A percentile compares a stretch with the other conserved stretches of the same genome.
Conservation (phyloP, 2,888 invertebrate species). For the Hedychridium roseum region DNA sequence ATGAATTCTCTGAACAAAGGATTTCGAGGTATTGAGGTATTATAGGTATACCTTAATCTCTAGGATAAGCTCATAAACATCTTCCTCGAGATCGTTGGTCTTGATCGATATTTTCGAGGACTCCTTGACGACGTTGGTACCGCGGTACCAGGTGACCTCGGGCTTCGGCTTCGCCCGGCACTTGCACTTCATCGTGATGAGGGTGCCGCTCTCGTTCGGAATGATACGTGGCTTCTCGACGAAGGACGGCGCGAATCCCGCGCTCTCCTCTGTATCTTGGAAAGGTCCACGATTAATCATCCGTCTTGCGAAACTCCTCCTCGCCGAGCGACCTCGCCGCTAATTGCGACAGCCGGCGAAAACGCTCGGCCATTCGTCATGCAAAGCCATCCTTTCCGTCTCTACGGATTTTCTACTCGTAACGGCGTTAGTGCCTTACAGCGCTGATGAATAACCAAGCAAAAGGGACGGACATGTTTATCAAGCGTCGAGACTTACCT, state of each 20-base stretch:
- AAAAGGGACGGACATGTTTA: too few species aligned
- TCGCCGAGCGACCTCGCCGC: background rate
- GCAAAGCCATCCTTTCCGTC: too few species aligned
- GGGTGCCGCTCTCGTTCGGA: conserved; percentile 96
- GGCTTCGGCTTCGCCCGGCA: conserved; percentile 96
- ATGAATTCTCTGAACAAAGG: too few species aligned
- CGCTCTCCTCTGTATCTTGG: conserved; percentile 89
- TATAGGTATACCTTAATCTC: conserved; percentile 73
- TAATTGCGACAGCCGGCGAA: background rate
- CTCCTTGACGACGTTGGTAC: conserved; percentile 84
- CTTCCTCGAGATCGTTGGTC: conserved; percentile 80
- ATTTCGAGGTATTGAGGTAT: background rate
- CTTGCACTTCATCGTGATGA: conserved; percentile 96
- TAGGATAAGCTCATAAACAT: conserved; percentile 85
- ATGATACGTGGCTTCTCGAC: conserved; percentile 98
- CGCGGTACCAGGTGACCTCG: conserved; percentile 93
- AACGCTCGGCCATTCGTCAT: too few species aligned
- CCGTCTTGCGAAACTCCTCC: conserved; percentile 8
- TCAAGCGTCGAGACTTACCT: too few species aligned
- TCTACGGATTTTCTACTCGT: too few species aligned
- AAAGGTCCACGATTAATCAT: conserved; percentile 52
- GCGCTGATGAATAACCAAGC: too few species aligned
- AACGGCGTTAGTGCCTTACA: too few species aligned
- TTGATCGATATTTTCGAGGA: conserved; percentile 85
- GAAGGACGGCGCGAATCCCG: conserved; percentile 95